Conservation (phyloP, 2,888 invertebrate genomes). For the Abscondita cerata region DNA sequence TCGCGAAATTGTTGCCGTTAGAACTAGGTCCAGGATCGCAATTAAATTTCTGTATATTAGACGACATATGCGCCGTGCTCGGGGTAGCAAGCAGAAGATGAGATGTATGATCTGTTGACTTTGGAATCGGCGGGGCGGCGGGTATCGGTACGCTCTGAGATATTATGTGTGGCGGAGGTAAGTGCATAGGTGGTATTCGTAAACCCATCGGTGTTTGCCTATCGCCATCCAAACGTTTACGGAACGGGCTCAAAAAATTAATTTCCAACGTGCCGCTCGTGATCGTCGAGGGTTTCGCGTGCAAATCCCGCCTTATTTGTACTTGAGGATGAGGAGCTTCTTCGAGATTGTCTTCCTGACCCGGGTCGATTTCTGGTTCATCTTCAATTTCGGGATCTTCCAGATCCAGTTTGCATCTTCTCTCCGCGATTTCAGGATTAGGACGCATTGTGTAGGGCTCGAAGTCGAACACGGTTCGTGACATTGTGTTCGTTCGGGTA, state of each 20-base stretch:
- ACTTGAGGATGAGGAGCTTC: slow-evolving; percentile 57
- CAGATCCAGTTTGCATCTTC: slow-evolving; percentile 58
- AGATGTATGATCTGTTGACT: slow-evolving; percentile 53
- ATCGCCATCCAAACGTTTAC: slow-evolving; percentile 67
- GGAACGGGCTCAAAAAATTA: slow-evolving; percentile 63
- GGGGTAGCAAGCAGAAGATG: slow-evolving; percentile 59
- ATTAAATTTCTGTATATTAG: slow-evolving; percentile 8
- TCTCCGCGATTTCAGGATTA: slow-evolving; percentile 63
- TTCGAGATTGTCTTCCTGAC: slow-evolving; percentile 55
- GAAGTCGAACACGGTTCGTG: slow-evolving; percentile 60
- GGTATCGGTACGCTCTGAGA: slow-evolving; percentile 47
- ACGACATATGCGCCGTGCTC: slow-evolving; percentile 24
- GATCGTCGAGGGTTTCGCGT: slow-evolving; percentile 55
- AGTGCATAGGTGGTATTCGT: slow-evolving; percentile 47
- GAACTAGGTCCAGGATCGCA: slow-evolving; percentile 16
- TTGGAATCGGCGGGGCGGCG: slow-evolving; percentile 46
- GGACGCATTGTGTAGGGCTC: slow-evolving; percentile 79
- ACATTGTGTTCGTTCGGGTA: slow-evolving; percentile 71
- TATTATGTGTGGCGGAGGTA: slow-evolving; percentile 39
- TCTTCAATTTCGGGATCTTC: slow-evolving; percentile 52
- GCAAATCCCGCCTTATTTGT: slow-evolving; percentile 80
- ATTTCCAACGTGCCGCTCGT: slow-evolving; percentile 60
- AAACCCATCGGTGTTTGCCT: slow-evolving; percentile 50
- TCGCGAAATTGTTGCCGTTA: slow-evolving; percentile 50
- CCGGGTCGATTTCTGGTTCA: slow-evolving; percentile 57